These are phyloP conservation scores for Palythoa grandis DNA, from an alignment of 92 coral and sea anemone genomes.

Conservation along the genomic window DNA sequence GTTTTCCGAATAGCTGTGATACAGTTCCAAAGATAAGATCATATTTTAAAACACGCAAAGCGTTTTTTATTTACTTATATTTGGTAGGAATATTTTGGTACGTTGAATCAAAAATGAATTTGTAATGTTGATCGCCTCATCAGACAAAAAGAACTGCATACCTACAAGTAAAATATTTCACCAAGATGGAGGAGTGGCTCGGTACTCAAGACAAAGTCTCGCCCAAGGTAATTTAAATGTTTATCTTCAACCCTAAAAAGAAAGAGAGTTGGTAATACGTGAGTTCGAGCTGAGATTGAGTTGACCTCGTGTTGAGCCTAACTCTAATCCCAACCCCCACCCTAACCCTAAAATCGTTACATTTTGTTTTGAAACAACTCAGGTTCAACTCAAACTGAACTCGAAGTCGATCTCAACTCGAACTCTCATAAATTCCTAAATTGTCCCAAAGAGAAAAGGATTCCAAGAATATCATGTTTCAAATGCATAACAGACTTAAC, in stretches of 20 bases:
- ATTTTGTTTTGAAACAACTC: too few relatives aligned
- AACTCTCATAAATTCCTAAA: too few relatives aligned
- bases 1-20: too few relatives aligned
- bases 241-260: neutral
- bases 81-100: neutral
- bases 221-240: neutral
- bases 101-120: neutral
- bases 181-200: constrained; percentile 28
- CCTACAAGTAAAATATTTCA: neutral
- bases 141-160: constrained; percentile 27
- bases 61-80: neutral
- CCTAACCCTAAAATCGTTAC: too few relatives aligned
- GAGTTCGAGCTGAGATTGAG: neutral
- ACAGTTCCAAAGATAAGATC: too few relatives aligned
- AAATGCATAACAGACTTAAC: too few relatives aligned
- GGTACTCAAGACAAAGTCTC: constrained; percentile 19
- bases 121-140: neutral
- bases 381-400: too few relatives aligned
- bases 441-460: too few relatives aligned
- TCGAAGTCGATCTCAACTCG: too few relatives aligned
- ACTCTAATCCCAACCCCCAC: too few relatives aligned
- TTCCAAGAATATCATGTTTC: too few relatives aligned
- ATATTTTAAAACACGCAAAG: neutral
- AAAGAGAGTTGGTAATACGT: neutral
- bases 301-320: neutral